Evolutionary conservation across 2,888 invertebrate species (phyloP), one percentile per base, ranked within the genome.

Genomic region (Syrphus vitripennis): DNA sequence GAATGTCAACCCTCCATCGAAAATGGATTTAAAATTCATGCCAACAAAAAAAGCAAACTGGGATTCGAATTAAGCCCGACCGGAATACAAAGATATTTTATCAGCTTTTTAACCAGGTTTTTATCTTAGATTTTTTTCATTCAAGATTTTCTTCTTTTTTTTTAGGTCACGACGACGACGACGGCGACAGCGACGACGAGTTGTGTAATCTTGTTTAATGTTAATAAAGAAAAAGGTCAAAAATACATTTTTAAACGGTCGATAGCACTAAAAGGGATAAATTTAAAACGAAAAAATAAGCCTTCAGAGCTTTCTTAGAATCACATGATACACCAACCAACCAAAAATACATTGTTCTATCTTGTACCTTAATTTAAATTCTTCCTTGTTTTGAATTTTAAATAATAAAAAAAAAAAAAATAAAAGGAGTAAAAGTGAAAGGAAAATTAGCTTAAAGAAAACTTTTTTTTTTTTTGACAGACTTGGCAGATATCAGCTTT

Each of bases 181-280:
- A 34, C 34, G 34, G 10, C 6, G 6, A 3, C 29, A 29, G 6
- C 9, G 34, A 34, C 34, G 34, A 67, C 31, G 50, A 67, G 34
- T 59, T 59, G 50, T 50, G 67, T 67, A 67, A 67, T 67, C 67
- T 67, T 50, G 50, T 67, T 67, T 67, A 50, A 67, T 50, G 67
- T 67, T 67, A 67, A 67, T 67, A 67, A 50, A 67, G 50, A 67
- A 67, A 67, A 67, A 67, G 67, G 67, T 67, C 67, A 50, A 50
- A 45, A 67, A 67, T 67, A 67, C 31, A 67, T 67, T 67, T 67
- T 67, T 67, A 67, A 67, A 67, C 50, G 67, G 67, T 67, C 50
- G 50, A 67, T 67, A 50, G 48, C 50, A n/a, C 67, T 50, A 50
- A 67, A 67, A 67, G 67, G n/a, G 67, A 67, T 67, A 67, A 48